Percentiles rank a stretch among this genome's conserved stretches.
phyloP scores from a whole-genome alignment of 1,140 invertebrate species.

The Trichonephila clavata region DNA sequence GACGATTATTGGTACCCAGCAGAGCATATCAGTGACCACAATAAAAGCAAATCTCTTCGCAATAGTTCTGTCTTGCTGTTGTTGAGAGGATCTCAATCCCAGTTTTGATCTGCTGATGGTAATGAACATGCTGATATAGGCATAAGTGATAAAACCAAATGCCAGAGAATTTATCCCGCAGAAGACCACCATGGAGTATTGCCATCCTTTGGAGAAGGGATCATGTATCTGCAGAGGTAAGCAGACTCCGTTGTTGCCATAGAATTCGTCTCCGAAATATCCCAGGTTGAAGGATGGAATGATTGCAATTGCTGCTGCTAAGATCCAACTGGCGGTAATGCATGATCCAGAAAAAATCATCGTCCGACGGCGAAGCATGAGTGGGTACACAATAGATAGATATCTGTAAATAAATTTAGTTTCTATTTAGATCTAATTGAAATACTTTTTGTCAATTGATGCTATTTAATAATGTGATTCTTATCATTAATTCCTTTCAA shows the following conservation, averaged over 20 bases:
- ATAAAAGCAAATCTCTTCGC: slow-evolving; percentile 89
- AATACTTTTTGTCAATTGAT: no score
- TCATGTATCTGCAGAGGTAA: slow-evolving; percentile 84
- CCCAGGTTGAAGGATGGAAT: slow-evolving; percentile 65
- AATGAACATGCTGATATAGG: slow-evolving; percentile 86
- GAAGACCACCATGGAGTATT: slow-evolving; percentile 85
- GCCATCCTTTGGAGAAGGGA: slow-evolving; percentile 84
- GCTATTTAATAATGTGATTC: no score
- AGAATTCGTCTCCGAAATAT: slow-evolving; percentile 79
- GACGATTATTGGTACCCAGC: slow-evolving; percentile 88
- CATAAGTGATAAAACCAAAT: slow-evolving; percentile 83
- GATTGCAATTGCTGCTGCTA: slow-evolving; percentile 82
- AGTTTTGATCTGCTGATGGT: slow-evolving; percentile 83
- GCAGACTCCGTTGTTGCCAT: slow-evolving; percentile 84
- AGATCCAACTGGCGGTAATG: slow-evolving; percentile 85
- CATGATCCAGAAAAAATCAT: slow-evolving; percentile 84
- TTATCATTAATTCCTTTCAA: no score
- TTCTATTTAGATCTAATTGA: no score
- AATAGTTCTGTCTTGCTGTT: slow-evolving; percentile 85
- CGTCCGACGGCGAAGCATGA: slow-evolving; percentile 84
- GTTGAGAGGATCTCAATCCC: slow-evolving; percentile 84
- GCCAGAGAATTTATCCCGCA: slow-evolving; percentile 83
- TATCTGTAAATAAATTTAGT: slow-evolving; percentile 80
- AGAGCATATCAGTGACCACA: slow-evolving; percentile 87
- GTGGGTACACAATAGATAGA: slow-evolving; percentile 86